These are phyloP conservation scores for Hydrochoerus hydrochaeris DNA, from an alignment of 2,113 vertebrate species.

Conservation along the genomic window DNA sequence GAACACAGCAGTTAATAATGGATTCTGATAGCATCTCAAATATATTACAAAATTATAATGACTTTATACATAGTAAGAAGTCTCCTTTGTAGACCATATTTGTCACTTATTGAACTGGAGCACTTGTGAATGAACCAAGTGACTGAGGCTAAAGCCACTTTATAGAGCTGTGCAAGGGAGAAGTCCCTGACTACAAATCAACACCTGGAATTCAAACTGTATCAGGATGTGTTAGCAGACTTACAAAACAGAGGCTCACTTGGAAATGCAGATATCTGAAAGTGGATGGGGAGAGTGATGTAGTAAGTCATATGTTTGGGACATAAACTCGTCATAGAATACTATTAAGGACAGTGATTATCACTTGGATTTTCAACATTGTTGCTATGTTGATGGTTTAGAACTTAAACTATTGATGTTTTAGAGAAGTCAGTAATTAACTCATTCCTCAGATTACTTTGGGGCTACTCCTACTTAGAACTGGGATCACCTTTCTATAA, in stretches of 20 bases:
- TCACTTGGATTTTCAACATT: neutral
- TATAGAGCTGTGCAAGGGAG: neutral
- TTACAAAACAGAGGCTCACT: neutral
- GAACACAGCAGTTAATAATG: neutral
- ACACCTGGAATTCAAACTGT: neutral
- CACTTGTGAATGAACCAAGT: neutral
- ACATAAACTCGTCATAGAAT: neutral
- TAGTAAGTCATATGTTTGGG: neutral
- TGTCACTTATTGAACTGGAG: neutral
- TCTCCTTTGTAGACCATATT: neutral
- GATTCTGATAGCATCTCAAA: neutral
- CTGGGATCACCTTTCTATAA: neutral
- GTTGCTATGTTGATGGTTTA: neutral
- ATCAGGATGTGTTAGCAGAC: neutral
- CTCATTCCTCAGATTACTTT: neutral
- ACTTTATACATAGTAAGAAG: neutral
- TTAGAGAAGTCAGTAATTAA: neutral
- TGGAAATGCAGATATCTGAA: neutral
- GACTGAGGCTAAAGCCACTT: neutral
- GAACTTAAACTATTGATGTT: neutral
- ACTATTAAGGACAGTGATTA: neutral
- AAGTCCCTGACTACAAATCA: neutral
- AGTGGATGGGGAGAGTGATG: neutral
- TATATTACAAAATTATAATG: slow-evolving; percentile 1
- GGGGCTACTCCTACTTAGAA: neutral